Percentiles rank a stretch among this genome's conserved stretches.
Conservation (phyloP, 2,797 vertebrate genomes). For the Epinephelus malabaricus region DNA sequence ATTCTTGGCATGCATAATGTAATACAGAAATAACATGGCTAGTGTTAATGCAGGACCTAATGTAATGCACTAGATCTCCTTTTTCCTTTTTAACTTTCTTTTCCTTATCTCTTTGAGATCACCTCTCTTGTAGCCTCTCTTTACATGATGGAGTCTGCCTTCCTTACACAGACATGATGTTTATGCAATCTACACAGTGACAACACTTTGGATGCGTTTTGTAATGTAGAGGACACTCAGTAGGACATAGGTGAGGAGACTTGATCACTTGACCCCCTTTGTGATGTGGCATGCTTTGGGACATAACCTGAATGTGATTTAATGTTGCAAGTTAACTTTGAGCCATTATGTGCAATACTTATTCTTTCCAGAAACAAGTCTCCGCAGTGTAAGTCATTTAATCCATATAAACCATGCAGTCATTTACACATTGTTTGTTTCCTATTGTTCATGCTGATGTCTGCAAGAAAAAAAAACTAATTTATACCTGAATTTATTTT, state of each 20-base stretch:
- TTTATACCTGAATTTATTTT: conserved; percentile 99
- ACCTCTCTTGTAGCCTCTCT: conserved; percentile 84
- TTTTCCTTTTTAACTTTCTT: conserved; percentile 57
- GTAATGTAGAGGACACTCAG: conserved; percentile 94
- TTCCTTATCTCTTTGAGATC: conserved; percentile 79
- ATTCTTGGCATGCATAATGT: conserved; percentile 98
- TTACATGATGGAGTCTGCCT: conserved; percentile 90
- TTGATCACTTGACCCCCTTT: conserved; percentile 95
- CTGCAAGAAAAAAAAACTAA: conserved; percentile 96
- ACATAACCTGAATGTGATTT: conserved; percentile 99
- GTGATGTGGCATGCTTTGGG: conserved; percentile 96
- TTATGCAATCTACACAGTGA: conserved; percentile 92
- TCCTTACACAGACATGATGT: conserved; percentile 97
- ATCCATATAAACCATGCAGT: conserved; percentile 95
- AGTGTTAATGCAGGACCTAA: conserved; percentile 86
- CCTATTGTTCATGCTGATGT: conserved; percentile 98
- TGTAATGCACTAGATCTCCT: conserved; percentile 85
- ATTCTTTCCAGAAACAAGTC: conserved; percentile 96
- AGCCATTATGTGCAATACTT: conserved; percentile 99
- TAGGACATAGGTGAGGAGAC: conserved; percentile 95
- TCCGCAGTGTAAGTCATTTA: conserved; percentile 96
- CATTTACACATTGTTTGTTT: conserved; percentile 91
- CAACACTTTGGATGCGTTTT: conserved; percentile 88
- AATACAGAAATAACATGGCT: conserved; percentile 83
- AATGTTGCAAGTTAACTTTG: conserved; percentile 99